Evolutionary conservation across 2,888 invertebrate genomes (phyloP), one percentile per base, ranked within the genome.

Genomic region (Lasioglossum villosulum): DNA sequence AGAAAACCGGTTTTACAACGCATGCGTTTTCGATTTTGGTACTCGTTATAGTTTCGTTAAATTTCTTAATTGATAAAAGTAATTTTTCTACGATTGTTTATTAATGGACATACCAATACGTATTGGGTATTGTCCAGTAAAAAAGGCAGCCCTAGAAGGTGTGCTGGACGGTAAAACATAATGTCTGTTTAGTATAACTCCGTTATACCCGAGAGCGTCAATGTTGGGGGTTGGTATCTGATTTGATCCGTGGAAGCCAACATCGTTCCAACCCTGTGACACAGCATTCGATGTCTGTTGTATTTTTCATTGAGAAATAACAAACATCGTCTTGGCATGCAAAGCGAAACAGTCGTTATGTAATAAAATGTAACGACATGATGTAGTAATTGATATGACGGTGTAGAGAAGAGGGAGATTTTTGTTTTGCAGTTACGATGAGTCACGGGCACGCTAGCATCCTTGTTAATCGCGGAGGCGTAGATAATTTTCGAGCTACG

Each of bases 161-260:
- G 98, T 98, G 93, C 99, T 98, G 76, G 98, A 96, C 0, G 98
- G 97, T 89, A 98, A 97, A 0, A 97, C 97, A 94, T 99, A 99
- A 93, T 98, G 98, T 92, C 97, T 97, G 94, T 98, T 98, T 45
- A 99, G 95, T 82, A 98, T 97, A 34, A 98, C 96, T 4, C 99
- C 98, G 93, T 97, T 97, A 93, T 97, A 98, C 0, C 98, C 99
- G 87, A 99, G 93, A 0, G 97, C 97, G 95, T 99, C 99, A 81
- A 99, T 97, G 94, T 99, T 99, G 0, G 98, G 98, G 0, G 99
- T 99, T 71, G 97, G 96, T 91, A 98, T 98, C 95, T 98, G 98
- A 90, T 97, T 96, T 0, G 97, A 97, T 0, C 99, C 99, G 92
- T 98, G 98, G 93, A 98, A 98, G 78, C 98, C 97, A 8, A 98